phyloP scores from a whole-genome alignment of 2,797 vertebrate genomes.

The Sarcophilus harrisii region DNA sequence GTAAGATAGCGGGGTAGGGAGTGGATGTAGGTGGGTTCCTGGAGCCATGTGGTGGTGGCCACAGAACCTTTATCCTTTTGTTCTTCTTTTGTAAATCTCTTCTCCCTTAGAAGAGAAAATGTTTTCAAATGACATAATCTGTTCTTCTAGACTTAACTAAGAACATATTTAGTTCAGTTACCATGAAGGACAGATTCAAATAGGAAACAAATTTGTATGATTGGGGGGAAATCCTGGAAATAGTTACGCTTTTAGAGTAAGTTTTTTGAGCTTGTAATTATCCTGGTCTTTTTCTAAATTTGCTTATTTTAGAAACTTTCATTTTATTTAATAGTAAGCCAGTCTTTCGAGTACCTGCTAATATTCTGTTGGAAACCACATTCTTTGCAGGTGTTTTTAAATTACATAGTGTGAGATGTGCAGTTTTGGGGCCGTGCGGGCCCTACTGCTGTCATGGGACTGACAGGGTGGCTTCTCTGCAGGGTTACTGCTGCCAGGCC shows the following conservation, averaged over 20 bases:
- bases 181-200: constrained; percentile 61
- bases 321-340: constrained; percentile 71
- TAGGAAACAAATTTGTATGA: constrained; percentile 64
- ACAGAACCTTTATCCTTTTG: neutral
- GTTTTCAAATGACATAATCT: constrained; percentile 55
- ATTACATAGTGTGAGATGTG: constrained; percentile 46
- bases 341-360: constrained; percentile 57
- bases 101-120: constrained; percentile 24
- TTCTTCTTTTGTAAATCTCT: neutral
- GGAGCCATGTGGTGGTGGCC: neutral
- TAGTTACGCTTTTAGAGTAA: constrained; percentile 63
- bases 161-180: constrained; percentile 44
- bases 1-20: neutral
- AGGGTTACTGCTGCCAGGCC: constrained; percentile 29
- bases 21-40: neutral
- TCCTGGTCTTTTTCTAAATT: constrained; percentile 59
- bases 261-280: constrained; percentile 77
- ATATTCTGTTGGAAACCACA: constrained; percentile 51
- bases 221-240: constrained; percentile 72
- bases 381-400: constrained; percentile 65
- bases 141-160: constrained; percentile 69
- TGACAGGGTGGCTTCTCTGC: neutral
- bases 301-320: constrained; percentile 76
- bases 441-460: constrained; percentile 27
- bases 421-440: constrained; percentile 47